These are phyloP conservation scores for Pogonomyrmex californicus DNA, from an alignment of 1,140 invertebrate genomes.

Conservation along the genomic window DNA sequence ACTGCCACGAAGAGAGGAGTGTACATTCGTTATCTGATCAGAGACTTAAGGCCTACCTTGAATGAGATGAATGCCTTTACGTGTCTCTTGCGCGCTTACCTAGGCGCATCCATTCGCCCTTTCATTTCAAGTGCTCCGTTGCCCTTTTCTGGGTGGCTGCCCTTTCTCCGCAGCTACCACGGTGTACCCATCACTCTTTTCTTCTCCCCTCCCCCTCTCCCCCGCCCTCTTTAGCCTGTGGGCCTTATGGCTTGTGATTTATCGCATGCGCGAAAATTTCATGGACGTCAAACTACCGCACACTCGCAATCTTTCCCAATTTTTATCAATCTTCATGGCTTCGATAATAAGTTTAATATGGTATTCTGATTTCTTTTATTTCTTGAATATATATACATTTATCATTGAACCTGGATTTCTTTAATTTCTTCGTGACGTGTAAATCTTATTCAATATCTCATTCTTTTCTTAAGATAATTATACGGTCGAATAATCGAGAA, in stretches of 20 bases:
- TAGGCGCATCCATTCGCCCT: slow-evolving; percentile 85
- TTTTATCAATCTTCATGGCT: slow-evolving; percentile 7
- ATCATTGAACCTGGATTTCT: background rate
- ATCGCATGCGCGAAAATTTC: slow-evolving; percentile 82
- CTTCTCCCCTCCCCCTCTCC: background rate
- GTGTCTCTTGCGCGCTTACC: slow-evolving; percentile 85
- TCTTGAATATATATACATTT: background rate
- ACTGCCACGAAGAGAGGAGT: slow-evolving; percentile 77
- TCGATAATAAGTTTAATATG: background rate
- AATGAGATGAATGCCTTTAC: slow-evolving; percentile 86
- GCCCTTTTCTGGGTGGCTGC: slow-evolving; percentile 82
- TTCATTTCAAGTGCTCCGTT: slow-evolving; percentile 83
- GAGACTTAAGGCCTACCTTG: slow-evolving; percentile 84
- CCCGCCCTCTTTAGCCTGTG: background rate
- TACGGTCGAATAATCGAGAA: background rate
- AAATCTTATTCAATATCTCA: background rate
- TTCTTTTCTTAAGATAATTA: background rate
- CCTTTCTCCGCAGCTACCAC: slow-evolving; percentile 78
- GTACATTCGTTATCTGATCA: slow-evolving; percentile 86
- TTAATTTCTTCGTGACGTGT: background rate
- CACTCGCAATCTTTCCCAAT: background rate
- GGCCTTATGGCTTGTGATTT: slow-evolving; percentile 76
- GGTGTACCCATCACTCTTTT: slow-evolving; percentile 76
- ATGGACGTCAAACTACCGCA: slow-evolving; percentile 64
- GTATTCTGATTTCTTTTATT: background rate